These are phyloP conservation scores for Protula sp. DNA, from an alignment of 2,888 invertebrate species.

Conservation along the genomic window DNA sequence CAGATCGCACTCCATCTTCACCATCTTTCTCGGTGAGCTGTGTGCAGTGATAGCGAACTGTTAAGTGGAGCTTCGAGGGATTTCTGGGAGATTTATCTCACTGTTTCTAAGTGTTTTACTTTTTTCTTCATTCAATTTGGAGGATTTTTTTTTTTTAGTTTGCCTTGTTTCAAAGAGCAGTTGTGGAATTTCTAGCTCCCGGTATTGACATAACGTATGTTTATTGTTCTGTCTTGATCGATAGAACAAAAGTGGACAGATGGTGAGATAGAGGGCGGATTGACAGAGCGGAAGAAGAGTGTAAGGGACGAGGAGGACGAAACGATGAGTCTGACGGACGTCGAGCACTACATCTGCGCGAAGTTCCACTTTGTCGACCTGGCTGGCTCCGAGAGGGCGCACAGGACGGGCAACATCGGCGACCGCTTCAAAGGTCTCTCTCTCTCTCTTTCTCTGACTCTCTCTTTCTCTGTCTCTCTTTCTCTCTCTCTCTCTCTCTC, in stretches of 20 bases:
- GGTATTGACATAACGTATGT: no score
- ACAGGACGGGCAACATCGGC: slow-evolving; percentile 54
- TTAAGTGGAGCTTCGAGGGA: no score
- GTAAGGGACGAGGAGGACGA: slow-evolving; percentile 23
- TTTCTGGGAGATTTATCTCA: not conserved
- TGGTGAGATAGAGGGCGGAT: slow-evolving; percentile 31
- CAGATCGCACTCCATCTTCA: slow-evolving; percentile 53
- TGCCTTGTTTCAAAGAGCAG: no score
- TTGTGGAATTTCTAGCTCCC: no score
- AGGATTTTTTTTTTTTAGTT: no score
- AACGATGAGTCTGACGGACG: slow-evolving; percentile 18
- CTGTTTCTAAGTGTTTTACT: not conserved
- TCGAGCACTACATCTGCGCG: slow-evolving; percentile 44
- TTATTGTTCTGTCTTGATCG: no score
- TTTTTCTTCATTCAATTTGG: no score
- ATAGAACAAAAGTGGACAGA: slow-evolving; percentile 47
- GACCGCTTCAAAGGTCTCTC: slow-evolving; percentile 53
- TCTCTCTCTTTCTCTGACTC: no score
- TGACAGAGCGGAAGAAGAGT: slow-evolving; percentile 18
- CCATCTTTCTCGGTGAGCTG: slow-evolving; percentile 48
- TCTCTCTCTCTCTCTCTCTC: no score
- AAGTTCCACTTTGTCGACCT: slow-evolving; percentile 55
- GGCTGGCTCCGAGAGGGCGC: slow-evolving; percentile 54
- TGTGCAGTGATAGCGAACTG: no score
- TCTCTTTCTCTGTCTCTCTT: no score